Base-by-base conservation (phyloP, 2,888 invertebrate species). In the Oeneis ivallda region DNA sequence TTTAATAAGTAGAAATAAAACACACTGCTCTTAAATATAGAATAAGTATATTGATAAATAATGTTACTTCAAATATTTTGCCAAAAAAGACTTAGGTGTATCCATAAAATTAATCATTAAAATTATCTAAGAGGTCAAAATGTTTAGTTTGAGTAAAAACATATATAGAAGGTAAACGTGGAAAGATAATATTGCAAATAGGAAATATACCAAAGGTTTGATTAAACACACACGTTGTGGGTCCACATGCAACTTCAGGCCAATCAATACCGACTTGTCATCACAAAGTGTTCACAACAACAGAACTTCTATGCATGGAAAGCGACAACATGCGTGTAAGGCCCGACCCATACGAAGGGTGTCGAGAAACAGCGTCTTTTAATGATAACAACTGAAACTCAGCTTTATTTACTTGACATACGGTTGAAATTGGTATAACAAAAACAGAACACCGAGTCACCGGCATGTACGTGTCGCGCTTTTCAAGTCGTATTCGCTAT, bases 1-100 rank as follows among this genome's bases (percentile, higher is more conserved):
- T n/a, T n/a, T n/a, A n/a, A 34, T 34, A 45, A 59, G 19, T 47
- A 37, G 41, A 75, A 91, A 90, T 88, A 78, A 90, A 91, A 91
- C 85, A 77, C 80, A 76, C 62, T 68, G 75, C 66, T 85, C 85
- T 87, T 91, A 90, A 84, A 84, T 89, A 87, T 90, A 90, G 90
- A 87, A 92, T 92, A 92, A 92, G 92, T 92, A 92, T 92, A 92
- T 90, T 92, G 89, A 91, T 90, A 92, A 92, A 92, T 92, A 91
- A 91, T 89, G 86, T 91, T 90, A 92, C 82, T 89, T 90, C 87
- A 89, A 92, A 88, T 90, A 88, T 86, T 79, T 87, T 85, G 88
- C 89, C 90, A 89, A 90, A 89, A 86, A 90, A 90, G 87, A 88
- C 88, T 89, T 90, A 88, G 83, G 86, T 89, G 90, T 89, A 86